Conservation (phyloP, 2,113 vertebrate species). For the Irena cyanogastra region DNA sequence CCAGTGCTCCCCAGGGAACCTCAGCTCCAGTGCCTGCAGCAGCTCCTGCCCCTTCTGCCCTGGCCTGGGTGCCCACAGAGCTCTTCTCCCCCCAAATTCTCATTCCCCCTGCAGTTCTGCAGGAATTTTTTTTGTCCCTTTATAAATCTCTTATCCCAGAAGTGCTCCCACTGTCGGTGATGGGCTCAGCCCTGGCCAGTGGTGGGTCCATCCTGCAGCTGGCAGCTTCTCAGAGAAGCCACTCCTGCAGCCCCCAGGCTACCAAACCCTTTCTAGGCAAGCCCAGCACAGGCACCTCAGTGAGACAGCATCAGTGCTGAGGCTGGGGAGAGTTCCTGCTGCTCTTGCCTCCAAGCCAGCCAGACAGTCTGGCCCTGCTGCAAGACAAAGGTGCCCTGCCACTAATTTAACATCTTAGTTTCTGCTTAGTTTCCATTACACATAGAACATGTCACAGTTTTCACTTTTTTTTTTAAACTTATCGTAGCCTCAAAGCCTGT, state of each 20-base stretch:
- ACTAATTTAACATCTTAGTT: not conserved
- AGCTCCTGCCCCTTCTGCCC: not conserved
- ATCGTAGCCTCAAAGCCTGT: slow-evolving; percentile 12
- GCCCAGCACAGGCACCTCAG: not conserved
- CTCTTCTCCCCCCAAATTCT: not conserved
- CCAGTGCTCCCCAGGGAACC: fast-evolving
- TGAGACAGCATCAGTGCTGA: not conserved
- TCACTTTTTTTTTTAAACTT: not conserved
- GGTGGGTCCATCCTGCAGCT: not conserved
- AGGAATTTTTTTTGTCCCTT: not conserved
- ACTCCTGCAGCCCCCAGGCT: not conserved
- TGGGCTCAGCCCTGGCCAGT: not conserved
- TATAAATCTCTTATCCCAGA: not conserved
- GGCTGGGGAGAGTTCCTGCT: not conserved
- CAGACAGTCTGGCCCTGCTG: not conserved
- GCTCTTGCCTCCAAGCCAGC: not conserved
- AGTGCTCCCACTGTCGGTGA: fast-evolving
- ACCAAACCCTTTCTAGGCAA: not conserved
- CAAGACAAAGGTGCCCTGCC: not conserved
- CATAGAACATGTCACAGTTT: slow-evolving; percentile 1
- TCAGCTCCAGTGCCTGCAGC: not conserved
- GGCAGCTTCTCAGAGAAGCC: not conserved
- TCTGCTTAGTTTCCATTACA: slow-evolving; percentile 30
- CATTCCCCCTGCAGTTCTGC: not conserved
- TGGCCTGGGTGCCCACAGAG: not conserved